Evolutionary conservation across 2,797 vertebrate genomes (phyloP), one percentile per base, ranked within the genome.

Genomic region (Craterocephalus amniculus): DNA sequence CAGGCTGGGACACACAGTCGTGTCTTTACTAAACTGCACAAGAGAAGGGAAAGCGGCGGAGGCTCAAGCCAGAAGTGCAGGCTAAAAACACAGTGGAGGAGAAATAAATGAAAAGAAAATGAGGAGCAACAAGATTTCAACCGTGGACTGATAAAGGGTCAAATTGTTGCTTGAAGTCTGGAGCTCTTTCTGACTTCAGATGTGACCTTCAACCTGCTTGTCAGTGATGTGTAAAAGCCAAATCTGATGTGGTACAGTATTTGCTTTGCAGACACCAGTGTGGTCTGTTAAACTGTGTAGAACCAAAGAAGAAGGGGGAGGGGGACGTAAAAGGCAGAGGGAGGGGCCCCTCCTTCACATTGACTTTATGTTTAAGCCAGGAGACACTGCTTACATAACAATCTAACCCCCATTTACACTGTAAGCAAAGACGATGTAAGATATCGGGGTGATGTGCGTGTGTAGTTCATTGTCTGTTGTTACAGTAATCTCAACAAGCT

Each of bases 1-100:
- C 83, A 89, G 76, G 83, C 84, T 86, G 56, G 86, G 85, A 89
- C 86, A 88, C 90, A 87, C 72, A 71, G 76, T 18, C 66, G 72
- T 52, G 79, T 76, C 75, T 87, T 87, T 84, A 70, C 80, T 72
- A 70, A 68, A 72, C 66, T 60, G 60, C 27, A 36, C 24, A 67
- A 58, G 60, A 57, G 6, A 56, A 13, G 29, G 12, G 61, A 57
- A 63, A 76, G 22, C 77, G 56, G 61, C 51, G 40, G 52, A 74
- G 72, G 18, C 16, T 66, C 3, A 43, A 43, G 36, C 49, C 31
- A 26, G 56, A 26, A 51, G 16, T 40, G 51, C 38, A 10, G 34
- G 18, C 16, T 4, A 32, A 66, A 74, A 76, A 26, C 18, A 27
- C 10, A 69, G 26, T 11, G 34, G 35, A 60, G 24, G 6, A 38